These are phyloP conservation scores for Sapajus apella DNA, from an alignment of 2,113 vertebrate species.

Conservation along the genomic window DNA sequence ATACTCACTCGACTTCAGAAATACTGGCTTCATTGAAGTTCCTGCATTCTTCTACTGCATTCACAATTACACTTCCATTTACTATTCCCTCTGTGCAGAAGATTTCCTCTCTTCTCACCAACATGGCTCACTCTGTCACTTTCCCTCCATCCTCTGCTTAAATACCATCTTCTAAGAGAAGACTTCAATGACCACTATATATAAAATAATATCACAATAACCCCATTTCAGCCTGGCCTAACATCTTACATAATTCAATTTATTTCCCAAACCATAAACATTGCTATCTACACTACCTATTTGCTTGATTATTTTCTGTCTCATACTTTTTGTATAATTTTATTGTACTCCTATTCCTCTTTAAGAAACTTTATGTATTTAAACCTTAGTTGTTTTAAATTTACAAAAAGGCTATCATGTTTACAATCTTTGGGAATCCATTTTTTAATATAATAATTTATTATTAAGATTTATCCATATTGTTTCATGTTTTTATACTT, in stretches of 20 bases:
- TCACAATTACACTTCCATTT: background rate
- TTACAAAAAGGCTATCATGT: background rate
- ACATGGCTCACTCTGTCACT: background rate
- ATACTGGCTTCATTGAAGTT: background rate
- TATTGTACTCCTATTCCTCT: background rate
- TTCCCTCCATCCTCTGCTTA: background rate
- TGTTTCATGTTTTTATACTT: background rate
- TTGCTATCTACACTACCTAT: background rate
- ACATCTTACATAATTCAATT: background rate
- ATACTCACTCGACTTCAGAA: background rate
- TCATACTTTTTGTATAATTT: background rate
- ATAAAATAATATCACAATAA: background rate
- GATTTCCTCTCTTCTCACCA: background rate
- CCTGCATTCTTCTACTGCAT: background rate
- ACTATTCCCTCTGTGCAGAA: background rate
- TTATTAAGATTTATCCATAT: background rate
- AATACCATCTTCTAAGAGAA: background rate
- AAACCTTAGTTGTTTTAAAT: background rate
- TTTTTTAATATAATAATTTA: background rate
- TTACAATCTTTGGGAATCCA: background rate
- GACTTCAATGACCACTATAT: background rate
- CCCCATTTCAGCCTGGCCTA: background rate
- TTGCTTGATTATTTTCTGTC: background rate
- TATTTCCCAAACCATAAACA: background rate
- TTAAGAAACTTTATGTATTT: background rate